phyloP scores from a whole-genome alignment of 1,140 invertebrate genomes.

The Listronotus oregonensis region DNA sequence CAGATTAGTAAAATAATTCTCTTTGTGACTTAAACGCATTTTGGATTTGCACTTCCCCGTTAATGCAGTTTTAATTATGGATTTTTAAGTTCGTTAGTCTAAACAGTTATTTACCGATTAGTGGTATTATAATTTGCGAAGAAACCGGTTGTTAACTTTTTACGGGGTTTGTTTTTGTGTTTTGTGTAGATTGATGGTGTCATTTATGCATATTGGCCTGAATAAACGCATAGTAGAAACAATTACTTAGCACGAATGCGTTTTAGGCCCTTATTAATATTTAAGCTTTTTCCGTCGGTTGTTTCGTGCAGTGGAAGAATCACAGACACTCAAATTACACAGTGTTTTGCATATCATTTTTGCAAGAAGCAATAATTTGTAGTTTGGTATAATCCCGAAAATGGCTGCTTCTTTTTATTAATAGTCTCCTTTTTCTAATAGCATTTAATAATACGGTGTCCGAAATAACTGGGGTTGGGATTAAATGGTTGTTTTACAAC shows the following conservation, averaged over 20 bases:
- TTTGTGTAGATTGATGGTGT: conserved; percentile 21
- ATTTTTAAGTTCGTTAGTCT: conserved; percentile 16
- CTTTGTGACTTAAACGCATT: neutral
- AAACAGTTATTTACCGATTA: conserved; percentile 36
- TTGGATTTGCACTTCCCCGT: neutral
- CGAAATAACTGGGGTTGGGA: conserved; percentile 31
- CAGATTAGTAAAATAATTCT: conserved; percentile 9
- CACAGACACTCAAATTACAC: conserved; percentile 53
- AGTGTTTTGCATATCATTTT: conserved; percentile 55
- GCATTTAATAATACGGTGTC: neutral
- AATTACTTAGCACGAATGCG: conserved; percentile 51
- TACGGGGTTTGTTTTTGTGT: conserved; percentile 10
- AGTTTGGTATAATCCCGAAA: conserved; percentile 51
- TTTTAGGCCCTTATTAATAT: conserved; percentile 50
- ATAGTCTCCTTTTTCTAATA: conserved; percentile 40
- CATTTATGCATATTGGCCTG: conserved; percentile 22
- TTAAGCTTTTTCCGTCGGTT: conserved; percentile 44
- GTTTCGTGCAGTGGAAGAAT: conserved; percentile 47
- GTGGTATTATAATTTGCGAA: conserved; percentile 24
- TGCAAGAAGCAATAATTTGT: conserved; percentile 52
- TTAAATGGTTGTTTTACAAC: conserved; percentile 35
- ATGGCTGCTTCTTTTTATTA: conserved; percentile 38
- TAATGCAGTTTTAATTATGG: conserved; percentile 25
- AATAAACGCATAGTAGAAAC: conserved; percentile 43
- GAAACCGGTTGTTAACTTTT: conserved; percentile 24